Conservation (phyloP, 2,888 invertebrate genomes). For the Volucella inflata region DNA sequence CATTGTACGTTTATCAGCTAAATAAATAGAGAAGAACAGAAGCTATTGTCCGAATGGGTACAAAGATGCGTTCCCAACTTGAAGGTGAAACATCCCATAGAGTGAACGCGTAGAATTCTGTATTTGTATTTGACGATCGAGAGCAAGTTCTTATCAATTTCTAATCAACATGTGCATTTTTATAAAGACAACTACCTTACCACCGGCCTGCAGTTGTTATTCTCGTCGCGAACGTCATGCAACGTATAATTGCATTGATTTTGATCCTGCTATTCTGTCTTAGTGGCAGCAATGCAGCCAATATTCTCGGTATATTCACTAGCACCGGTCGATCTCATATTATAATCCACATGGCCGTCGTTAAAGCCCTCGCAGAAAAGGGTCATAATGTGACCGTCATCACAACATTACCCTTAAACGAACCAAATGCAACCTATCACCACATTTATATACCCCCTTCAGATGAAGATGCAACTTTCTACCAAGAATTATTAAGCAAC, state of each 20-base stretch:
- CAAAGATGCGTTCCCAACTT: not conserved
- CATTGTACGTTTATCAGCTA: not conserved
- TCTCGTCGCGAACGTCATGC: conserved; percentile 2
- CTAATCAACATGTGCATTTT: not conserved
- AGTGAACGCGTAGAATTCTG: not conserved
- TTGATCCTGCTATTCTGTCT: not conserved
- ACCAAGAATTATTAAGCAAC: not conserved
- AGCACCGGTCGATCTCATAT: conserved; percentile 82
- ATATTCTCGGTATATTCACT: conserved; percentile 82
- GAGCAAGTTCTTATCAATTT: not conserved
- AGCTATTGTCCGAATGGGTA: not conserved
- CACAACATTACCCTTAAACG: conserved; percentile 78
- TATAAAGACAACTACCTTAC: conserved; percentile 2
- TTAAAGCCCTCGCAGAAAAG: conserved; percentile 79
- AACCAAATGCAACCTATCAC: conserved; percentile 79
- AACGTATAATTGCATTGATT: not conserved
- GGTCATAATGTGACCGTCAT: conserved; percentile 83
- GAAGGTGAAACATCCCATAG: not conserved
- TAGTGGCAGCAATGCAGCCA: conserved; percentile 74
- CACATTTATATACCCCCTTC: conserved; percentile 57
- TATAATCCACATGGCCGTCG: conserved; percentile 81
- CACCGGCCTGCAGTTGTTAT: not conserved
- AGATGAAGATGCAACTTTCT: conserved; percentile 21
- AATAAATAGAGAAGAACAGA: not conserved
- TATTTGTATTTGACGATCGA: no score